These are phyloP conservation scores for Colostygia pectinataria DNA, from an alignment of 2,888 invertebrate genomes.

Conservation along the genomic window DNA sequence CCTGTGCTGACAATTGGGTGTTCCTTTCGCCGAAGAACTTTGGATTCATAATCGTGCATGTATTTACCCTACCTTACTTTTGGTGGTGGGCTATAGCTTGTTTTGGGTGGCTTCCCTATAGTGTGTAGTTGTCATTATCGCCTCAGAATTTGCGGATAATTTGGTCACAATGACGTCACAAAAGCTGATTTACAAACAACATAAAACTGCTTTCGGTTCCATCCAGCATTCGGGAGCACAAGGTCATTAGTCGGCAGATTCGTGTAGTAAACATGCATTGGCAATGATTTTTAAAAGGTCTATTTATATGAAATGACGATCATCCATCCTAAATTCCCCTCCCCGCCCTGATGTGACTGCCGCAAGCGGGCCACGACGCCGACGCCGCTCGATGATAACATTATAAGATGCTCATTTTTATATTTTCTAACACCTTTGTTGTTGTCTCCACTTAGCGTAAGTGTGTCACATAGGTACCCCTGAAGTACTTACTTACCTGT, in stretches of 20 bases:
- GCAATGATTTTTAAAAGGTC: constrained; percentile 62
- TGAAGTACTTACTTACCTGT: too few relatives aligned
- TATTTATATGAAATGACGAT: constrained; percentile 66
- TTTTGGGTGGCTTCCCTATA: constrained; percentile 17
- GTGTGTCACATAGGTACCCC: constrained; percentile 6
- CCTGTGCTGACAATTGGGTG: constrained; percentile 57
- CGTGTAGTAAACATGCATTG: constrained; percentile 70
- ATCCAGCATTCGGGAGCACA: constrained; percentile 68
- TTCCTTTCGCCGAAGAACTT: constrained; percentile 47
- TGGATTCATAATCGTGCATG: constrained; percentile 33
- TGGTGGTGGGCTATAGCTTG: neutral
- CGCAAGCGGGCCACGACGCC: neutral
- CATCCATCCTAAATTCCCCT: constrained; percentile 46
- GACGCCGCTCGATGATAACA: constrained; percentile 36
- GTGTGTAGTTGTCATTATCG: constrained; percentile 28
- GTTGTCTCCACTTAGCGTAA: constrained; percentile 3
- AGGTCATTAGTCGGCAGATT: constrained; percentile 69
- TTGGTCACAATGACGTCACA: constrained; percentile 76
- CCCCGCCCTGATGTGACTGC: constrained; percentile 56
- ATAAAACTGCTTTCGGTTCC: constrained; percentile 67
- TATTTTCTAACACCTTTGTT: constrained; percentile 22
- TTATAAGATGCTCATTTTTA: constrained; percentile 32
- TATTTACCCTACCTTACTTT: constrained; percentile 19
- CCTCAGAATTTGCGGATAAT: constrained; percentile 53
- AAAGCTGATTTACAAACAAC: constrained; percentile 74